Evolutionary conservation across 2,797 vertebrate species (phyloP).

Genomic region (Sebastes matsubarae): DNA sequence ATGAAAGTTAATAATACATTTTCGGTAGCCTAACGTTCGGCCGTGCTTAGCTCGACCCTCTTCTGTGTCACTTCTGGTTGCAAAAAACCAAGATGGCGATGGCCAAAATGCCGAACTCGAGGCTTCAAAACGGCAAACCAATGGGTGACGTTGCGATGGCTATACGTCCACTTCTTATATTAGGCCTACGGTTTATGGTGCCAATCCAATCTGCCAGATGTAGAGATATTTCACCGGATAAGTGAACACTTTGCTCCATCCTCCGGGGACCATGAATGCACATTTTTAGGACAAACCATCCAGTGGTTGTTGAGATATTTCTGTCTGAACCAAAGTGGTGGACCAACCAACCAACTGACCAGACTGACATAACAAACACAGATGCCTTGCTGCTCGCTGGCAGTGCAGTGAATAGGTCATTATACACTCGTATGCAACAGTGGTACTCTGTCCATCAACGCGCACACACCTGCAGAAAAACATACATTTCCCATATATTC

Average conservation of each 20-base stretch:
- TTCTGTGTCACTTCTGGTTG: too few relatives aligned
- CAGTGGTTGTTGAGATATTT: slow-evolving; percentile 4
- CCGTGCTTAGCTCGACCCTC: too few relatives aligned
- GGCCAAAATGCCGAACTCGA: too few relatives aligned
- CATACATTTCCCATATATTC: slow-evolving; percentile 12
- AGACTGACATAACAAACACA: neutral
- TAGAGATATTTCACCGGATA: neutral
- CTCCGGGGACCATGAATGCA: neutral
- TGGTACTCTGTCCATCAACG: slow-evolving; percentile 22
- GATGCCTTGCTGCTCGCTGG: neutral
- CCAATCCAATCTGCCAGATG: neutral
- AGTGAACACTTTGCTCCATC: neutral
- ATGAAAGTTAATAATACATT: too few relatives aligned
- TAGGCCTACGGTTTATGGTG: neutral
- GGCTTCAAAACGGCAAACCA: too few relatives aligned
- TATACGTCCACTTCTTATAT: too few relatives aligned
- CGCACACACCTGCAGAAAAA: slow-evolving; percentile 35
- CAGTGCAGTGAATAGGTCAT: slow-evolving; percentile 21
- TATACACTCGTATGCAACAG: slow-evolving; percentile 27
- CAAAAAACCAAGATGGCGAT: too few relatives aligned
- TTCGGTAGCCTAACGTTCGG: too few relatives aligned
- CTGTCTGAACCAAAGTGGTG: neutral
- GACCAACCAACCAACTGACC: neutral
- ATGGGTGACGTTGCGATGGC: too few relatives aligned
- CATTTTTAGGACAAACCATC: neutral